Evolutionary conservation across 2,113 vertebrate genomes (phyloP).

Genomic region (Pelodiscus sinensis): DNA sequence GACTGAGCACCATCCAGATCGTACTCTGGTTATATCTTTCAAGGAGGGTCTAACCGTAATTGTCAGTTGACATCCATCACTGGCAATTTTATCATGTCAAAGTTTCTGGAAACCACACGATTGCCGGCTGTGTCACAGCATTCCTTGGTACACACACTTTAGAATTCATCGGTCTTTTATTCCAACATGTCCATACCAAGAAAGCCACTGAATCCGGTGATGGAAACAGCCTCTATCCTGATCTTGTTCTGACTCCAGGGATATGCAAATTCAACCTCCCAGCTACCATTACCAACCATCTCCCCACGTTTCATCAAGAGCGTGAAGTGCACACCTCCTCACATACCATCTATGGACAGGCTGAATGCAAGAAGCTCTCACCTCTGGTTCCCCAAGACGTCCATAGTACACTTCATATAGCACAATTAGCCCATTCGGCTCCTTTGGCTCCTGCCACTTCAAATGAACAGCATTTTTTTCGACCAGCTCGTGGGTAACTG

Average conservation of each 20-base stretch:
- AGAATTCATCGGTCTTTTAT: background rate
- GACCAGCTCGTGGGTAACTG: slow-evolving; percentile 84
- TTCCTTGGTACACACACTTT: background rate
- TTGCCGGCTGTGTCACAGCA: background rate
- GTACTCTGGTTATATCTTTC: background rate
- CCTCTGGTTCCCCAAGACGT: slow-evolving; percentile 89
- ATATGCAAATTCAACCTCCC: background rate
- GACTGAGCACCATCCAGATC: background rate
- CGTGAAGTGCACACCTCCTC: background rate
- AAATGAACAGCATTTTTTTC: slow-evolving; percentile 86
- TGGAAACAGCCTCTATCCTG: too few species aligned
- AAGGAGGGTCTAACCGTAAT: background rate
- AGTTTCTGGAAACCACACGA: background rate
- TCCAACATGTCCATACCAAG: background rate
- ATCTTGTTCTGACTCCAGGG: background rate
- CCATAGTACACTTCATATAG: slow-evolving; percentile 94
- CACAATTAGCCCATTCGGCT: slow-evolving; percentile 94
- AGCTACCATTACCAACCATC: background rate
- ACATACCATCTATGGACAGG: background rate
- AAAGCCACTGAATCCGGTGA: background rate
- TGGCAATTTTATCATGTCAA: background rate
- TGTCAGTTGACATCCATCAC: background rate
- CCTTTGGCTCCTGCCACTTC: slow-evolving; percentile 89
- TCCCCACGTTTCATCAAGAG: background rate
- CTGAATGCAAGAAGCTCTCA: slow-evolving; percentile 63